phyloP scores from a whole-genome alignment of 2,113 vertebrate genomes.

The Sylvilagus bachmani region DNA sequence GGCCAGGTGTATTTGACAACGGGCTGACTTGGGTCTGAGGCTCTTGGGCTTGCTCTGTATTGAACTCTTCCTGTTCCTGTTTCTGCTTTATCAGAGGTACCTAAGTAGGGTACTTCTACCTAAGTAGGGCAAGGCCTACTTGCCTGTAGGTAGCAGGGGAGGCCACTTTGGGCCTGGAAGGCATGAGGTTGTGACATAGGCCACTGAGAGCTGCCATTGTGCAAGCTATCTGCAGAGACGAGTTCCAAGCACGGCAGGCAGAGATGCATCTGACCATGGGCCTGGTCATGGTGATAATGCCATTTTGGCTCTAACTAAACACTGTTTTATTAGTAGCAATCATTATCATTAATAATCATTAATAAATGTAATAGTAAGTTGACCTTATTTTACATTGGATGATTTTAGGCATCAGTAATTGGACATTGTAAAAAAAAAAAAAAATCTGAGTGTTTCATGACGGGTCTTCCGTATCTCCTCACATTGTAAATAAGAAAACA shows the following conservation, averaged over 20 bases:
- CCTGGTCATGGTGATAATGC: slow-evolving; percentile 14
- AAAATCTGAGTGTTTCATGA: not conserved
- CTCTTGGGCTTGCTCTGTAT: not conserved
- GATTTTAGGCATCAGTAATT: slow-evolving; percentile 56
- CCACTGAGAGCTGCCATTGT: not conserved
- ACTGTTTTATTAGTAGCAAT: slow-evolving; percentile 28
- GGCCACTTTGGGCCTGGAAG: not conserved
- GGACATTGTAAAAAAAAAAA: not conserved
- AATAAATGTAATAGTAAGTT: slow-evolving; percentile 8
- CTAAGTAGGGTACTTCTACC: too few species aligned
- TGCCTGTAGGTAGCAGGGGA: not conserved
- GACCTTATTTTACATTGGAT: not conserved
- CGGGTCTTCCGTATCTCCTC: not conserved
- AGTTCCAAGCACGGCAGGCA: not conserved
- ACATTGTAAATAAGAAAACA: slow-evolving; percentile 36
- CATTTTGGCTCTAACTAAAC: slow-evolving; percentile 53
- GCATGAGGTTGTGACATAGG: not conserved
- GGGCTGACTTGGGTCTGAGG: slow-evolving; percentile 3
- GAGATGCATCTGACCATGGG: not conserved
- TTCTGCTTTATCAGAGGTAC: not conserved
- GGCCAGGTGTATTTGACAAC: slow-evolving; percentile 9
- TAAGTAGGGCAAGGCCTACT: not conserved
- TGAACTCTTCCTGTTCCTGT: not conserved
- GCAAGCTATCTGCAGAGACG: not conserved
- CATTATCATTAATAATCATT: slow-evolving; percentile 1